Evolutionary conservation across 2,797 vertebrate species (phyloP).

Genomic region (Staurois parvus): DNA sequence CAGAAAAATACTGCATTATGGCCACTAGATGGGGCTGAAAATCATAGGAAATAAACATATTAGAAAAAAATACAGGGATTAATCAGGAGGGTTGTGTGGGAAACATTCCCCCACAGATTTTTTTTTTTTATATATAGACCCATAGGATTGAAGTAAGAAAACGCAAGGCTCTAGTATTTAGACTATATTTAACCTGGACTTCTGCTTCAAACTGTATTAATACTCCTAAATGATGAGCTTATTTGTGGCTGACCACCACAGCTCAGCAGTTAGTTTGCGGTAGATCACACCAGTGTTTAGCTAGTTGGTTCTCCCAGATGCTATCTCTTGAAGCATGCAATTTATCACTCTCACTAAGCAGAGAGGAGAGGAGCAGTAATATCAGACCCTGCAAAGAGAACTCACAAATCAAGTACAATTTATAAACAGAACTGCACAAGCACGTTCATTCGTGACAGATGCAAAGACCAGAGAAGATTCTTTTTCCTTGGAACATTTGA

Average conservation of each 20-base stretch:
- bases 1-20: too few species aligned
- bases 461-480: neutral
- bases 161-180: too few species aligned
- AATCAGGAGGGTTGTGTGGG: too few species aligned
- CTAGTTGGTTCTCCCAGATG: constrained; percentile 1
- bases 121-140: too few species aligned
- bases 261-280: neutral
- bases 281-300: neutral
- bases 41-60: too few species aligned
- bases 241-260: neutral
- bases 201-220: too few species aligned
- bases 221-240: too few species aligned
- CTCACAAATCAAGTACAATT: constrained; percentile 27
- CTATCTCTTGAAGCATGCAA: neutral
- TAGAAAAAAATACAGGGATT: too few species aligned
- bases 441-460: constrained; percentile 19
- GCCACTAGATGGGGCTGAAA: too few species aligned
- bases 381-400: neutral
- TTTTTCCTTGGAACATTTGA: constrained; percentile 25
- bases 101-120: too few species aligned
- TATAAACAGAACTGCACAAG: constrained; percentile 30
- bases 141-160: too few species aligned
- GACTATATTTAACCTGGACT: too few species aligned
- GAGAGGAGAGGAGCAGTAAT: neutral
- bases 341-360: neutral